Evolutionary conservation across 2,797 vertebrate species (phyloP), one percentile per base, ranked within the genome.

Genomic region (Dipus sagitta): DNA sequence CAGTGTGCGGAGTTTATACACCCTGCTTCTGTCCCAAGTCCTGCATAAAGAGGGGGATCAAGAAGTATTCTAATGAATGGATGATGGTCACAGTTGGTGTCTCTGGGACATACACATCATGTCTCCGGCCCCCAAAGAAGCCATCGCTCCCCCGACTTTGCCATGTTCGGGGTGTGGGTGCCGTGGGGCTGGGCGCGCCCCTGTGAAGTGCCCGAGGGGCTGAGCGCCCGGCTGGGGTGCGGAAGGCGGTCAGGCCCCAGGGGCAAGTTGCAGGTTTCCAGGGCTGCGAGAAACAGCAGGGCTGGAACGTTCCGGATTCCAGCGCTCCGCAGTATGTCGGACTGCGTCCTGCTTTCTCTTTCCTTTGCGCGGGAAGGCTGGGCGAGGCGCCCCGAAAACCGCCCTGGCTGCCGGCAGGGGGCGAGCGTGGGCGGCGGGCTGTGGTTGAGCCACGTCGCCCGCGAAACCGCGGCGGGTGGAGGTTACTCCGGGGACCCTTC

Each of bases 331-430:
- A 72, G 24, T 14, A 76, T 82, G 67, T 6, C 6, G 21, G 28
- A 88, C 30, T 34, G 77, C 23, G 54, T 58, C 82, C 30, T 11
- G 10, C 24, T 68, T 38, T 78, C 81, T 67, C 21, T 68, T 32
- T 78, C 77, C 75, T 78, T 28, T 65, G 80, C 64, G 20, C 80
- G 8, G n/a, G 74, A 78, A 85, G 11, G 30, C 32, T 8, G 23
- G 24, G 18, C 3, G 20, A 23, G 38, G 58, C 30, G 65, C 60
- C 14, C 72, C 80, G 80, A 67, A 84, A 88, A 58, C n/a, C 81
- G 82, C 54, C 10, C 14, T 4, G 5, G 10, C 54, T 32, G 47
- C 96, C 97, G 95, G 95, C 96, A 97, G 97, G 96, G 97, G 96
- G 96, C 93, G 28, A 60, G 86, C 88, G 72, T 34, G 84, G 64